Conservation (phyloP, 1,140 invertebrate genomes). For the Yoshiicerus persimilis region DNA sequence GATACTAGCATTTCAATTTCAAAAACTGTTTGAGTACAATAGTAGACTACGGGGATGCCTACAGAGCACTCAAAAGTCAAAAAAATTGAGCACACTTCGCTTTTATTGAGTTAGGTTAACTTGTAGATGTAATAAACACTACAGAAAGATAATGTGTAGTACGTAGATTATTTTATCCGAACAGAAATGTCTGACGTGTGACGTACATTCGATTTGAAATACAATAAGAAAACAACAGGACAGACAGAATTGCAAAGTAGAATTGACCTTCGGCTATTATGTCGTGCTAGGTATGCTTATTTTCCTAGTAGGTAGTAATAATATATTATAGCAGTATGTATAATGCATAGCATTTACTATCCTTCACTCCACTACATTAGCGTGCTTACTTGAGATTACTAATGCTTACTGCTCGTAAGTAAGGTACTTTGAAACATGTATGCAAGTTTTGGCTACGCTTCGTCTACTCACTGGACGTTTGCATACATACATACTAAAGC, state of each 20-base stretch:
- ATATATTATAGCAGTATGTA: neutral
- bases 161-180: neutral
- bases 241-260: neutral
- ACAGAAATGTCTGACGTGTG: neutral
- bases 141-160: neutral
- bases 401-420: neutral
- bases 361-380: neutral
- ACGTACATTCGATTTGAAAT: neutral
- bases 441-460: neutral
- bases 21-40: neutral
- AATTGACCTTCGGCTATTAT: constrained; percentile 13
- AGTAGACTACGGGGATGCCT: neutral
- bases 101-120: neutral
- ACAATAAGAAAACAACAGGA: neutral
- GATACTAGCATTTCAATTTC: neutral
- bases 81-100: neutral
- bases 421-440: neutral
- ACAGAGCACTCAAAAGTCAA: neutral
- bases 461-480: neutral
- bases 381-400: neutral
- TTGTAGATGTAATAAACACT: neutral
- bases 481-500: neutral
- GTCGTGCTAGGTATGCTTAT: neutral
- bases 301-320: neutral
- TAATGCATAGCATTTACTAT: neutral